Percentiles rank a stretch among this genome's conserved stretches.
phyloP scores from a whole-genome alignment of 1,140 invertebrate genomes.

The Saccostrea cuccullata region DNA sequence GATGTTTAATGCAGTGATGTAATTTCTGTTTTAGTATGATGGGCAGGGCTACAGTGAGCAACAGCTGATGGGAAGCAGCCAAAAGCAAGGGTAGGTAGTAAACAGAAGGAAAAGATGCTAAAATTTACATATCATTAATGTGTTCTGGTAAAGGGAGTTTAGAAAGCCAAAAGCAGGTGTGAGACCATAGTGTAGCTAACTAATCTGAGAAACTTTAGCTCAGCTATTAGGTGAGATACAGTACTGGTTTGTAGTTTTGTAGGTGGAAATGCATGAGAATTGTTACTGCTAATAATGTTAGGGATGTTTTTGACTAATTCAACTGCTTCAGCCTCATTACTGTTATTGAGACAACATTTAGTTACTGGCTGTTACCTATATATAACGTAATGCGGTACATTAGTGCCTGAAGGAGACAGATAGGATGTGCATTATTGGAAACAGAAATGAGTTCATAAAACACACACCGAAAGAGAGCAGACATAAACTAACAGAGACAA shows the following conservation, averaged over 20 bases:
- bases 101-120: no score
- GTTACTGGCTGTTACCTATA: no score
- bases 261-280: no score
- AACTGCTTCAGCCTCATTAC: no score
- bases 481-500: background rate
- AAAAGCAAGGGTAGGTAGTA: background rate
- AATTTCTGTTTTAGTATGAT: constrained; percentile 15
- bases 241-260: no score
- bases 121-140: background rate
- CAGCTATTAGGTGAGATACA: no score
- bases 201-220: no score
- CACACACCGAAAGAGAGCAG: background rate
- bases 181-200: background rate
- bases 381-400: no score
- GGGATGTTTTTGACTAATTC: no score
- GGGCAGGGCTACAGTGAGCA: constrained; percentile 20
- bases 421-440: background rate
- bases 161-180: background rate
- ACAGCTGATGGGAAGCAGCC: constrained; percentile 13
- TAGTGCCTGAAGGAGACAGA: background rate
- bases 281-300: no score
- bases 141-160: background rate
- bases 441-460: background rate
- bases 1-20: no score
- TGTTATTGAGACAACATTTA: no score